Evolutionary conservation across 2,113 vertebrate genomes (phyloP).

Genomic region (Spea bombifrons): DNA sequence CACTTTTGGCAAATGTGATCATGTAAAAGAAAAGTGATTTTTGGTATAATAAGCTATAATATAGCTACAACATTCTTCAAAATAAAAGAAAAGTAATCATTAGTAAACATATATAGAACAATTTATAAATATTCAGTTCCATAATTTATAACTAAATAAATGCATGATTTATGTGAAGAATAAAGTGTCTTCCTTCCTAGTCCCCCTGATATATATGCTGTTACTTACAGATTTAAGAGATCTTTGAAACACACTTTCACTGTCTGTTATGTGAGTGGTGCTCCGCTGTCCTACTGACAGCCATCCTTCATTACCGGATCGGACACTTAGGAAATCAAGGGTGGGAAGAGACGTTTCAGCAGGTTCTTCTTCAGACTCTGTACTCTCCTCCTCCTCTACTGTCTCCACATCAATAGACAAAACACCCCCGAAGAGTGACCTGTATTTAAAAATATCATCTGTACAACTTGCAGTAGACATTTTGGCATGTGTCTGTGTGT

Average conservation of each 20-base stretch:
- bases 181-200: too few species aligned
- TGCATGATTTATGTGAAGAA: too few species aligned
- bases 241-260: constrained; percentile 41
- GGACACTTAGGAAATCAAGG: constrained; percentile 31
- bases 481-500: not conserved
- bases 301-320: constrained; percentile 43
- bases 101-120: too few species aligned
- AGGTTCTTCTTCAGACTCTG: constrained; percentile 21
- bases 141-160: too few species aligned
- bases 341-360: not conserved
- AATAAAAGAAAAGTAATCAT: too few species aligned
- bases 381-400: constrained; percentile 16
- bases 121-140: too few species aligned
- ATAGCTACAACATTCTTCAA: too few species aligned
- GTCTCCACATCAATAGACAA: constrained; percentile 24
- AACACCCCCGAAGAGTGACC: constrained; percentile 35
- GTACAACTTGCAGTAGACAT: not conserved
- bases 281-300: constrained; percentile 34
- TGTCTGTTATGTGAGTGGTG: constrained; percentile 41
- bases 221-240: constrained; percentile 45
- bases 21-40: too few species aligned
- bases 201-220: too few species aligned
- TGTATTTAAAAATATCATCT: not conserved
- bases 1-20: too few species aligned
- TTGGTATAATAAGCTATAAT: too few species aligned